A percentile compares a stretch with the other conserved stretches of the same genome.
phyloP scores from a whole-genome alignment of 2,113 vertebrate species.

The Taxidea taxus region DNA sequence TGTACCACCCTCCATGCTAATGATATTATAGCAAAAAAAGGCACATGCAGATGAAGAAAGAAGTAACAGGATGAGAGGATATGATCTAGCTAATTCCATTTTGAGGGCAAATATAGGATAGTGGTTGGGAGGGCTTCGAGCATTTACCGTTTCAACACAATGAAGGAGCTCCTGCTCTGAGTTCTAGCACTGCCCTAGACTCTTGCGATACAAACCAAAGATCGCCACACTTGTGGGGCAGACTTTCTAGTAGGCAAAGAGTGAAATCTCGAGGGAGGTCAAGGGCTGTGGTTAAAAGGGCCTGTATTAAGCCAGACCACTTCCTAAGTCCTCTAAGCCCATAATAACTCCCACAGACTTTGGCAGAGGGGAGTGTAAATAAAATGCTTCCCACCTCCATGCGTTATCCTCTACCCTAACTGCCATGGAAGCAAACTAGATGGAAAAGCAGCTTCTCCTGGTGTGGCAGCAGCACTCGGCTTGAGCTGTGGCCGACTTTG shows the following conservation, averaged over 20 bases:
- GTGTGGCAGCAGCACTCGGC: neutral
- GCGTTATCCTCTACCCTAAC: neutral
- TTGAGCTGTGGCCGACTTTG: neutral
- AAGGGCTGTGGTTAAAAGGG: neutral
- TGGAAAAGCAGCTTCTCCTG: neutral
- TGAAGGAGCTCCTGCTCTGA: accelerated
- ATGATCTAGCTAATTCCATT: neutral
- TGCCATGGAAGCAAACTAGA: neutral
- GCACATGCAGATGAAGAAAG: neutral
- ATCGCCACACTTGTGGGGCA: neutral
- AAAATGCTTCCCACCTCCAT: accelerated
- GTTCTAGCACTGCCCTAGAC: neutral
- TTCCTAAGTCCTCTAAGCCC: neutral
- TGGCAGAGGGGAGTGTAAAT: neutral
- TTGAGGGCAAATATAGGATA: neutral
- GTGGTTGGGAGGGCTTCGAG: neutral
- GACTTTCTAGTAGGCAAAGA: neutral
- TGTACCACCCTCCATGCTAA: neutral
- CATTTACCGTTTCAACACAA: neutral
- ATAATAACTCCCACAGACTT: neutral
- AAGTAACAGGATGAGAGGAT: accelerated
- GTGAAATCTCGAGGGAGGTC: neutral
- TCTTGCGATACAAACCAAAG: neutral
- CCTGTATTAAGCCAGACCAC: neutral
- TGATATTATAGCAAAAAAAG: too few species aligned